Percentiles rank a stretch among this genome's conserved stretches.
These are phyloP conservation scores for Napeogenes inachia DNA, from an alignment of 2,888 invertebrate species.

Conservation along the genomic window DNA sequence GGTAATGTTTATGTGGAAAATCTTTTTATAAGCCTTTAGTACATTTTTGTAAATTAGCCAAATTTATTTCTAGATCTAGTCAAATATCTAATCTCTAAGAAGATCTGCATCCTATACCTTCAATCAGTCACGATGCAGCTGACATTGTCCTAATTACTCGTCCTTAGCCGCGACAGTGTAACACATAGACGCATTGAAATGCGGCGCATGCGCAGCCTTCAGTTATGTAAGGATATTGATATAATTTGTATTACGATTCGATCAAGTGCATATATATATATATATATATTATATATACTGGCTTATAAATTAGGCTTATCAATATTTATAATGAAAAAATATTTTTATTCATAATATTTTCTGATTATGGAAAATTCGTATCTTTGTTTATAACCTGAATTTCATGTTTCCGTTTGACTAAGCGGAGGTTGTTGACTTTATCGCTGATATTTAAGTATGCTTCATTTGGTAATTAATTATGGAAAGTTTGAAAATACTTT, in stretches of 20 bases:
- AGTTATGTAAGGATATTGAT: constrained; percentile 24
- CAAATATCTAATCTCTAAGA: background rate
- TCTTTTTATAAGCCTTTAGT: background rate
- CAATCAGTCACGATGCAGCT: constrained; percentile 40
- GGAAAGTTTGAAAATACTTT: too few species aligned
- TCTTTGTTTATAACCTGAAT: too few species aligned
- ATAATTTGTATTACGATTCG: constrained; percentile 7
- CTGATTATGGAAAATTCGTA: background rate
- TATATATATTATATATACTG: background rate
- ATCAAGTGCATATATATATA: background rate
- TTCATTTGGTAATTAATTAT: too few species aligned
- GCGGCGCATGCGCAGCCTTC: constrained; percentile 29
- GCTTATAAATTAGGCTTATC: too few species aligned
- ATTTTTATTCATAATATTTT: background rate
- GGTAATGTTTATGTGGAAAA: background rate
- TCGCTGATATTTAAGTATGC: too few species aligned
- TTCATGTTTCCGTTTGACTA: too few species aligned
- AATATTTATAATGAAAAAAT: background rate
- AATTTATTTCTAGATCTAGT: background rate
- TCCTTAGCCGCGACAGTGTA: constrained; percentile 60
- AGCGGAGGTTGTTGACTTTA: too few species aligned
- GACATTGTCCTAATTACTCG: constrained; percentile 55
- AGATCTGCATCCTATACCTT: constrained; percentile 9
- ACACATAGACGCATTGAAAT: constrained; percentile 38
- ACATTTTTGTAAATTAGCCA: background rate